Percentiles rank a stretch among this genome's conserved stretches.
Evolutionary conservation across 1,140 invertebrate genomes (phyloP).

Genomic region (Drosophila nebulosa): DNA sequence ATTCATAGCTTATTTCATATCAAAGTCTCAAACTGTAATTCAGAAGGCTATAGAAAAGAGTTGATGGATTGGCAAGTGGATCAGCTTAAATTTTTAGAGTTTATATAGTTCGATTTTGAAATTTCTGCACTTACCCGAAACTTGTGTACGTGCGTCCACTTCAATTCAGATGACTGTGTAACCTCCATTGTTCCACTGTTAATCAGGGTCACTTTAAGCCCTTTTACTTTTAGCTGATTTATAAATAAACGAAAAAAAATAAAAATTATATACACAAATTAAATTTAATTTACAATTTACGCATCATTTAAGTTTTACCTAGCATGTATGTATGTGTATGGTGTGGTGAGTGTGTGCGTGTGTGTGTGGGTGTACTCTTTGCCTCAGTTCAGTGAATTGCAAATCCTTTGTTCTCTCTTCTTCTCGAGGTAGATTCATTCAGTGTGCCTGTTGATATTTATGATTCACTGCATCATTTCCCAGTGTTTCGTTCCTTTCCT

Average conservation of each 20-base stretch:
- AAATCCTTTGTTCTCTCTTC: slow-evolving; percentile 39
- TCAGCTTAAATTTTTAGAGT: too few relatives aligned
- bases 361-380: not conserved
- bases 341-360: slow-evolving; percentile 1
- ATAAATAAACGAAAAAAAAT: slow-evolving; percentile 25
- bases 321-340: not conserved
- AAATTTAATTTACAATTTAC: slow-evolving; percentile 48
- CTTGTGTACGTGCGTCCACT: too few relatives aligned
- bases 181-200: too few relatives aligned
- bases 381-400: slow-evolving; percentile 9
- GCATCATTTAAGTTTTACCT: slow-evolving; percentile 37
- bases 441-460: not conserved
- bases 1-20: too few relatives aligned
- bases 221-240: slow-evolving; percentile 42
- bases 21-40: too few relatives aligned
- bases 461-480: slow-evolving; percentile 3
- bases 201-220: slow-evolving; percentile 8
- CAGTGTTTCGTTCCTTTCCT: not conserved
- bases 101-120: too few relatives aligned
- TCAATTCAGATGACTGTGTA: too few relatives aligned
- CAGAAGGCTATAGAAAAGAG: too few relatives aligned
- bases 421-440: not conserved
- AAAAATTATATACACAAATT: too few relatives aligned
- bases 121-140: too few relatives aligned
- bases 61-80: too few relatives aligned